Evolutionary conservation across 2,888 invertebrate genomes (phyloP), one percentile per base, ranked within the genome.

Genomic region (Steinernema hermaphroditum): DNA sequence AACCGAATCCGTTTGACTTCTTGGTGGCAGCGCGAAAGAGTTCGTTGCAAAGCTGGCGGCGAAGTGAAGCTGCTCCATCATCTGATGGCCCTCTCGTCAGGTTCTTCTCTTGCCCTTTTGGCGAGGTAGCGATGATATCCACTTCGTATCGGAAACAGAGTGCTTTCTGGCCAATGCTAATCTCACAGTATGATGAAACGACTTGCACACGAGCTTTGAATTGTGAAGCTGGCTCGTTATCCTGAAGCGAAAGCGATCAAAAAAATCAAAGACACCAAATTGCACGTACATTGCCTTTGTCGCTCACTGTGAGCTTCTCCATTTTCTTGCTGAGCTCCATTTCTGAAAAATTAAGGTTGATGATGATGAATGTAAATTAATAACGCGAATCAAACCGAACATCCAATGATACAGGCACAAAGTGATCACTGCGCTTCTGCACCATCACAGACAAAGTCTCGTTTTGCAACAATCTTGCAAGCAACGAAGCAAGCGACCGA

Each of bases 1-100:
- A n/a, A 6, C 49, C 49, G 19, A 49, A 49, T 12, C 49, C 49
- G 19, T 49, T 49, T 12, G 49, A 49, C 19, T 49, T 49, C 49
- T 49, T 49, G 49, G 19, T 12, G 6, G 49, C 54, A 8, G 54
- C 22, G 22, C 27, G 12, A 8, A 54, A 8, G 6, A 54, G 9
- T 54, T 54, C 54, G 27, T 54, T 6, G 27, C 54, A 54, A 6
- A 54, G 27, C 27, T 27, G 54, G 22, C 54, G 54, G 12, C 54
- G 22, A 2, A 54, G 27, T 24, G 54, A 9, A 54, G 54, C 22
- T 27, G 54, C 54, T 22, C 54, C 54, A 27, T 54, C 54, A 27
- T 54, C 54, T 2, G 54, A 6, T 22, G 54, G 54, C 27, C 54
- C 54, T 54, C 54, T 54, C 24, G 54, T 54, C 24, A 54, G 27